Conservation (phyloP, 2,888 invertebrate genomes). For the Synergus japonicus region DNA sequence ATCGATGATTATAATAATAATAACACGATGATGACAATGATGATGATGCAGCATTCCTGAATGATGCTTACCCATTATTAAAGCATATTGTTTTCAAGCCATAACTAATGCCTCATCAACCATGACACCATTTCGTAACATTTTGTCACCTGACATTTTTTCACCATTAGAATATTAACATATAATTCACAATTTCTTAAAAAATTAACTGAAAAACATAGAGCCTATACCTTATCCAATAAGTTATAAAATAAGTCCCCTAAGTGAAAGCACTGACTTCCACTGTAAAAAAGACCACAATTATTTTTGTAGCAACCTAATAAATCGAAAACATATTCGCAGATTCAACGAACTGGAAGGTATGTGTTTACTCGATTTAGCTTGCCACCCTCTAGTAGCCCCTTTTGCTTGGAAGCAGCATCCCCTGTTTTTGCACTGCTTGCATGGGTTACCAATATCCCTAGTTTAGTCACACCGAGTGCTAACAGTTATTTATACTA, state of each 20-base stretch:
- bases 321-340: conserved; percentile 76
- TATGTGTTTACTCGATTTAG: conserved; percentile 75
- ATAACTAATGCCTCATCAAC: neutral
- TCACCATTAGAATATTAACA: too few species aligned
- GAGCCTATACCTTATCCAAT: too few species aligned
- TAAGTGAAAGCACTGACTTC: too few species aligned
- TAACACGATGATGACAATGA: neutral
- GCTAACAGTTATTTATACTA: conserved; percentile 70
- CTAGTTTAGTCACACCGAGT: conserved; percentile 67
- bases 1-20: neutral
- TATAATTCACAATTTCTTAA: too few species aligned
- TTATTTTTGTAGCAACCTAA: conserved; percentile 51
- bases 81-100: neutral
- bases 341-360: conserved; percentile 75
- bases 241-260: too few species aligned
- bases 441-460: conserved; percentile 56
- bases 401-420: conserved; percentile 61
- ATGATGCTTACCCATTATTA: conserved; percentile 9
- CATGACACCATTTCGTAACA: neutral
- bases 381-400: conserved; percentile 58
- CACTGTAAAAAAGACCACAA: neutral
- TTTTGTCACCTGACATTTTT: neutral
- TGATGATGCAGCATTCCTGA: neutral
- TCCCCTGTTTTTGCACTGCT: conserved; percentile 55
- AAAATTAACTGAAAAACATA: too few species aligned